Evolutionary conservation across 2,113 vertebrate genomes (phyloP).

Genomic region (Macquaria ambigua): DNA sequence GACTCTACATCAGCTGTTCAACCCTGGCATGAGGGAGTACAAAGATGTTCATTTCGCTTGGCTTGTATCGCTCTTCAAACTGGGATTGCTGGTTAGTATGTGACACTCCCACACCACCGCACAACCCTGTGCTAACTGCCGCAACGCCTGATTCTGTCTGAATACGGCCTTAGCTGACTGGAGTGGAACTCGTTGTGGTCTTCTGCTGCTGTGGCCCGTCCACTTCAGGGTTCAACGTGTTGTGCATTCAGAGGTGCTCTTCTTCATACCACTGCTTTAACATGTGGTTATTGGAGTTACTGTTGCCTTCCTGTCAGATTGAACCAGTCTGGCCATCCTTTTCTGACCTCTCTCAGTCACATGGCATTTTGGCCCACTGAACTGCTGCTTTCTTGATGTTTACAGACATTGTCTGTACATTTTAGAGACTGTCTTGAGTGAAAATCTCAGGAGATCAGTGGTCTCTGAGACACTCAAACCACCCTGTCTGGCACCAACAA

Average conservation of each 20-base stretch:
- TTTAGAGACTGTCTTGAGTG: neutral
- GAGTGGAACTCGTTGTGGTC: neutral
- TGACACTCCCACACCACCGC: too few relatives aligned
- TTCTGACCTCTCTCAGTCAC: neutral
- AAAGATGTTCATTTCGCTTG: too few relatives aligned
- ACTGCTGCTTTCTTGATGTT: neutral
- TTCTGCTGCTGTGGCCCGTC: neutral
- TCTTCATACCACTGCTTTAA: neutral
- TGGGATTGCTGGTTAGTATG: too few relatives aligned
- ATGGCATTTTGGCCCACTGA: neutral
- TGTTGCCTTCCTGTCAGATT: neutral
- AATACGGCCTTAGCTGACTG: neutral
- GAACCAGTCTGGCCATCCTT: neutral
- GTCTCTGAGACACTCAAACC: neutral
- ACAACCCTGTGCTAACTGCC: too few relatives aligned
- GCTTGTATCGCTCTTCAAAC: too few relatives aligned
- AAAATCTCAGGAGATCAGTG: neutral
- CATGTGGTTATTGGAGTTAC: neutral
- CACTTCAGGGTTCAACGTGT: too few relatives aligned
- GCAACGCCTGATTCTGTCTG: too few relatives aligned
- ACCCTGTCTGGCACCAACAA: neutral
- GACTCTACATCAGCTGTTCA: too few relatives aligned
- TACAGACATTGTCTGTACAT: neutral
- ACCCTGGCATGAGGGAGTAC: too few relatives aligned
- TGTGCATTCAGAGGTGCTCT: neutral